These are phyloP conservation scores for Taeniopygia guttata DNA, from an alignment of 2,797 vertebrate genomes.

Conservation along the genomic window DNA sequence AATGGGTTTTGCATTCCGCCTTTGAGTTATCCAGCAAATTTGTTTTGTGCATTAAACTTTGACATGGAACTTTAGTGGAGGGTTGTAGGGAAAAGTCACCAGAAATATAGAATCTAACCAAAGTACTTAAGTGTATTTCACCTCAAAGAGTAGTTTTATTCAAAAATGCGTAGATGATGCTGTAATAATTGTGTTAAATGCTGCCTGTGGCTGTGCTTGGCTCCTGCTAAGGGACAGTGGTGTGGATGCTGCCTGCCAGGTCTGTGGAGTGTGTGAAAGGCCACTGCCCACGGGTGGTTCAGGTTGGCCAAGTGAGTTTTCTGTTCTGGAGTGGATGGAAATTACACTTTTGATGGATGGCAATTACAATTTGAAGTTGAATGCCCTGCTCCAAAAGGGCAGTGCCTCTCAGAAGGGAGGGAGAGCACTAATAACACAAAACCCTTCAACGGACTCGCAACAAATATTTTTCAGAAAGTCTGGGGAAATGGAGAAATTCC, in stretches of 20 bases:
- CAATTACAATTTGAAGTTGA: neutral
- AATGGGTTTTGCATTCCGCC: slow-evolving; percentile 14
- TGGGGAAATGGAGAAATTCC: neutral
- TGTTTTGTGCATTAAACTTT: slow-evolving; percentile 44
- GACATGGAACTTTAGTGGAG: slow-evolving; percentile 30
- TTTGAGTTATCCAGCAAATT: slow-evolving; percentile 49
- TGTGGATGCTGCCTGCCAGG: rapidly evolving
- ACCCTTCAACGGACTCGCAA: neutral
- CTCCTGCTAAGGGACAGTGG: neutral
- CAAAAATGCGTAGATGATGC: neutral
- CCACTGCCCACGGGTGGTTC: neutral
- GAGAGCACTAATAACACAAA: neutral
- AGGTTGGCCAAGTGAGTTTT: neutral
- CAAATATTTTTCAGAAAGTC: neutral
- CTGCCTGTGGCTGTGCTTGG: neutral
- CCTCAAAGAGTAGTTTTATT: neutral
- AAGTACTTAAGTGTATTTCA: neutral
- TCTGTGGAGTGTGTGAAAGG: neutral
- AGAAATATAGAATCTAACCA: neutral
- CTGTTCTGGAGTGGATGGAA: neutral
- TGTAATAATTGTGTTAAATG: neutral
- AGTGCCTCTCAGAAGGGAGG: neutral
- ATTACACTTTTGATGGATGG: neutral
- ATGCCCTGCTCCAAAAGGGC: neutral
- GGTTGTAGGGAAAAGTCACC: neutral